These are phyloP conservation scores for Beroe forskalii DNA, from an alignment of 37 sponge, comb jelly and placozoan species.

Conservation along the genomic window DNA sequence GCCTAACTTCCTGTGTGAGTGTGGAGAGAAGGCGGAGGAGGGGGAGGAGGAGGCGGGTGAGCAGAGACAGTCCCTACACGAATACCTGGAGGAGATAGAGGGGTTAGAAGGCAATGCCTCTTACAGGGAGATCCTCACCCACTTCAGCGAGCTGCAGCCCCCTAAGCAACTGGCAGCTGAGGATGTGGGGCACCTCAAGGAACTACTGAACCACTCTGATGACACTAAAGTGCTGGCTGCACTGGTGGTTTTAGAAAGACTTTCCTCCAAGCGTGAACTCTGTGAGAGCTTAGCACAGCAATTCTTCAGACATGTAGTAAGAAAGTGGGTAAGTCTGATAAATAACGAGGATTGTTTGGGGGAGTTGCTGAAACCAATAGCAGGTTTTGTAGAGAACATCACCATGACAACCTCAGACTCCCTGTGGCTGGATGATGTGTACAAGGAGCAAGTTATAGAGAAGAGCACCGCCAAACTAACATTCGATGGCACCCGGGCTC, in stretches of 20 bases:
- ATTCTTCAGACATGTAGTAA: not conserved
- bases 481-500: not conserved
- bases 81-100: not conserved
- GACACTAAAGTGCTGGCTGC: not conserved
- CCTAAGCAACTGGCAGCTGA: not conserved
- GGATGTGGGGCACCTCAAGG: not conserved
- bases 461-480: not conserved
- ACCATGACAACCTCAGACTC: not conserved
- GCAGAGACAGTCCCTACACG: not conserved
- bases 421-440: conserved; percentile 53
- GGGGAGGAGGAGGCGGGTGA: not conserved
- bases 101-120: not conserved
- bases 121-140: not conserved
- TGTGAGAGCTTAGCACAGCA: not conserved
- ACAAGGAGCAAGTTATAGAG: conserved; percentile 36
- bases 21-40: not conserved
- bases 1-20: not conserved
- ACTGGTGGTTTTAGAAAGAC: not conserved
- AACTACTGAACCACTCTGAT: not conserved
- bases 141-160: not conserved
- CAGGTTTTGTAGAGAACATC: conserved; percentile 35
- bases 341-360: not conserved
- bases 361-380: not conserved
- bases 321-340: not conserved
- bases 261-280: conserved; percentile 18